phyloP scores from a whole-genome alignment of 2,888 invertebrate genomes.

The Apotomis betuletana region DNA sequence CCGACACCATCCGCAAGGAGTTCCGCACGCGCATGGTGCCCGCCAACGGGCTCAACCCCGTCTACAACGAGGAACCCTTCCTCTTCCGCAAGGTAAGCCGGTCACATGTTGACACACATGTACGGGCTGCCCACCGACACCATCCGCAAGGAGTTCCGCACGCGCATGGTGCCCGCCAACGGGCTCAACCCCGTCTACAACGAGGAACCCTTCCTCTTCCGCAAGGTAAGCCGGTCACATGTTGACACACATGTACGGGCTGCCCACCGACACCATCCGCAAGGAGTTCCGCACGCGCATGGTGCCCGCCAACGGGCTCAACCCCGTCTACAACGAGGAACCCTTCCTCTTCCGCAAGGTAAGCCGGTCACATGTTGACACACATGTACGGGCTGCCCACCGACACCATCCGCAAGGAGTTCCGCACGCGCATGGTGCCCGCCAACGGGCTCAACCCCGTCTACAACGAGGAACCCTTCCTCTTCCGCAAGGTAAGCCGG shows the following conservation, averaged over 20 bases:
- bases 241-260: slow-evolving; percentile 97
- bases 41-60: slow-evolving; percentile 98
- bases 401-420: slow-evolving; percentile 99
- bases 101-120: too few species aligned
- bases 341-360: slow-evolving; percentile 98
- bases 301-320: slow-evolving; percentile 98
- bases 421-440: slow-evolving; percentile 97
- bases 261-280: slow-evolving; percentile 99
- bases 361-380: too few species aligned
- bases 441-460: slow-evolving; percentile 99
- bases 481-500: slow-evolving; percentile 97
- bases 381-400: slow-evolving; percentile 98
- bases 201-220: slow-evolving; percentile 98
- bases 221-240: too few species aligned
- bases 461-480: slow-evolving; percentile 99
- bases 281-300: slow-evolving; percentile 98
- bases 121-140: slow-evolving; percentile 98
- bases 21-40: slow-evolving; percentile 98
- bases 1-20: slow-evolving; percentile 99
- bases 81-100: slow-evolving; percentile 97
- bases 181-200: slow-evolving; percentile 99
- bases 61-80: slow-evolving; percentile 99
- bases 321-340: slow-evolving; percentile 99
- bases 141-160: slow-evolving; percentile 98
- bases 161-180: slow-evolving; percentile 97